These are phyloP conservation scores for Stenodera caucasica DNA, from an alignment of 2,888 invertebrate genomes.

Conservation along the genomic window DNA sequence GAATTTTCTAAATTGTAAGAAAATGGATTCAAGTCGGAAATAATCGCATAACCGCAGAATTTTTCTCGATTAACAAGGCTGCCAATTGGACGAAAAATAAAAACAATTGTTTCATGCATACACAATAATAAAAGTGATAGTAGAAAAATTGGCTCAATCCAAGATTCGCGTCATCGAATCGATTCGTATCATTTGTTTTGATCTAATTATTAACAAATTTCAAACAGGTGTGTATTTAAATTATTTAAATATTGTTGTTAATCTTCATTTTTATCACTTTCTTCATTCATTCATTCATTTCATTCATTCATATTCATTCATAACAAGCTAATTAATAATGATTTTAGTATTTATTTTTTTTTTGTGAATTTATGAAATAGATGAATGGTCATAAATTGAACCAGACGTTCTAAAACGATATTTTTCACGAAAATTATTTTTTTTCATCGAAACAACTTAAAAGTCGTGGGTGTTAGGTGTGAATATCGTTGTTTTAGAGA, in stretches of 20 bases:
- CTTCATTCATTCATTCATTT: neutral
- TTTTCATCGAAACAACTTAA: neutral
- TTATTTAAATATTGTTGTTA: neutral
- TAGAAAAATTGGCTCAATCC: neutral
- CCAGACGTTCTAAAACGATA: neutral
- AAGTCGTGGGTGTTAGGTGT: conserved; percentile 28
- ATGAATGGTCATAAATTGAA: conserved; percentile 4
- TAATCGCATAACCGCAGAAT: no score
- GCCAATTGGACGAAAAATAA: no score
- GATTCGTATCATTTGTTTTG: neutral
- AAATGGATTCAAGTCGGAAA: no score
- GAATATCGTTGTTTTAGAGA: conserved; percentile 17
- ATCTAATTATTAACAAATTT: neutral
- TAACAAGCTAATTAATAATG: neutral
- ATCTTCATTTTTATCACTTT: neutral
- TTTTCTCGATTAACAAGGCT: no score
- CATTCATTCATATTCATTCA: neutral
- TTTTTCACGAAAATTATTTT: neutral
- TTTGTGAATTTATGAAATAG: neutral
- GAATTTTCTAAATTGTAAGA: no score
- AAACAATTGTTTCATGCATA: no score
- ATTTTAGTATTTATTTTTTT: neutral
- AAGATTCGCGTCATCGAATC: neutral
- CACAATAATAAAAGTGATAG: no score
- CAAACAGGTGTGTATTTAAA: neutral